These are phyloP conservation scores for Setipinna tenuifilis DNA, from an alignment of 2,797 vertebrate genomes.

Conservation along the genomic window DNA sequence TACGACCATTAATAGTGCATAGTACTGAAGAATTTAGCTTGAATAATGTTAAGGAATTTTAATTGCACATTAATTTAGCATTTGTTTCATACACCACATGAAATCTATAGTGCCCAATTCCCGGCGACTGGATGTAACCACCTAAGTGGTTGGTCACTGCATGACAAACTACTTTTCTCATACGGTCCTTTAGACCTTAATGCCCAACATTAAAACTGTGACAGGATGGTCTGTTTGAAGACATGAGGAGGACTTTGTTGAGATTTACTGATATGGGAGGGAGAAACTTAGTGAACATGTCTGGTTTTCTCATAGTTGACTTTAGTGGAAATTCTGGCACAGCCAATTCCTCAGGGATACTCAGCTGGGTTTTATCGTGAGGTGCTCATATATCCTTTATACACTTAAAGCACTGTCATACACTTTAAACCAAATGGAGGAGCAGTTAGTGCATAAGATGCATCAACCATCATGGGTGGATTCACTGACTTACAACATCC, in stretches of 20 bases:
- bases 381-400: not conserved
- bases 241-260: not conserved
- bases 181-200: not conserved
- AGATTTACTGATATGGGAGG: constrained; percentile 2
- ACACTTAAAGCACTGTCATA: too few species aligned
- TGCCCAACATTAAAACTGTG: not conserved
- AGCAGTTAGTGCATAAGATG: too few species aligned
- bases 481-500: too few species aligned
- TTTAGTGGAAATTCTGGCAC: not conserved
- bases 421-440: too few species aligned
- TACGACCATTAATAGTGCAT: not conserved
- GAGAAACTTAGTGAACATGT: not conserved
- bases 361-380: not conserved
- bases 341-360: not conserved
- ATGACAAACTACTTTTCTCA: not conserved
- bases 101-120: not conserved
- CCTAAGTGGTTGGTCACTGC: not conserved
- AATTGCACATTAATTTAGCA: too few species aligned
- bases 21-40: not conserved
- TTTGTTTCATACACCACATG: not conserved
- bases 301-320: not conserved
- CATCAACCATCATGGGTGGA: too few species aligned
- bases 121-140: not conserved
- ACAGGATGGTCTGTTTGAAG: not conserved
- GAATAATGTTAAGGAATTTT: not conserved